These are phyloP conservation scores for Mactromeris polynyma DNA, from an alignment of 2,888 invertebrate species.

Conservation along the genomic window DNA sequence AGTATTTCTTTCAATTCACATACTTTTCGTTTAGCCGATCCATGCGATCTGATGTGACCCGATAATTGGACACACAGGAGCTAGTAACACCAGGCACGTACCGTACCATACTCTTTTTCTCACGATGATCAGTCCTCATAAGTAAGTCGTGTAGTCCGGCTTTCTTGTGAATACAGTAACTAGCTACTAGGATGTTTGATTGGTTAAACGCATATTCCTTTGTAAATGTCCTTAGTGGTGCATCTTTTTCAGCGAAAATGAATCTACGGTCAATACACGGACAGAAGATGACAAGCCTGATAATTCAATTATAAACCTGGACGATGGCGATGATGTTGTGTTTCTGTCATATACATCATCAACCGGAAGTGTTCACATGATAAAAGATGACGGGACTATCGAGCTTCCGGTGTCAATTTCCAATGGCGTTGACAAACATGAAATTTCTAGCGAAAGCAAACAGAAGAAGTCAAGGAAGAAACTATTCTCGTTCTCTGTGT, in stretches of 20 bases:
- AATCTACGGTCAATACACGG: neutral
- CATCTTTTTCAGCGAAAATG: constrained; percentile 47
- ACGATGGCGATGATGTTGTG: neutral
- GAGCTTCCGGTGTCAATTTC: neutral
- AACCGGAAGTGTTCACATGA: constrained; percentile 54
- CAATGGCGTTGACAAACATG: neutral
- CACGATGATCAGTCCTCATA: no score
- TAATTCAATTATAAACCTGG: neutral
- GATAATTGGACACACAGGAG: no score
- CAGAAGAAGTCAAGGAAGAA: constrained; percentile 45
- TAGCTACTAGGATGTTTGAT: no score
- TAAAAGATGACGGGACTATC: neutral
- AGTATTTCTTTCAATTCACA: no score
- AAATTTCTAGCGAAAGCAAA: neutral
- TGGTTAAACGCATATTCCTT: no score
- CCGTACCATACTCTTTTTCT: no score
- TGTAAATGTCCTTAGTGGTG: no score
- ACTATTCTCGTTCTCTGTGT: constrained; percentile 54
- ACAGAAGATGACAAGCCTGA: neutral
- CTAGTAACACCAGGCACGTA: no score
- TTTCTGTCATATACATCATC: constrained; percentile 33
- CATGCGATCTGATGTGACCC: no score
- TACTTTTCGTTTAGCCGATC: no score
- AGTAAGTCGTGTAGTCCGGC: no score
- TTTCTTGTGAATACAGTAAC: no score